Percentiles rank a stretch among this genome's conserved stretches.
These are phyloP conservation scores for Leucopsar rothschildi DNA, from an alignment of 2,113 vertebrate genomes.

Conservation along the genomic window DNA sequence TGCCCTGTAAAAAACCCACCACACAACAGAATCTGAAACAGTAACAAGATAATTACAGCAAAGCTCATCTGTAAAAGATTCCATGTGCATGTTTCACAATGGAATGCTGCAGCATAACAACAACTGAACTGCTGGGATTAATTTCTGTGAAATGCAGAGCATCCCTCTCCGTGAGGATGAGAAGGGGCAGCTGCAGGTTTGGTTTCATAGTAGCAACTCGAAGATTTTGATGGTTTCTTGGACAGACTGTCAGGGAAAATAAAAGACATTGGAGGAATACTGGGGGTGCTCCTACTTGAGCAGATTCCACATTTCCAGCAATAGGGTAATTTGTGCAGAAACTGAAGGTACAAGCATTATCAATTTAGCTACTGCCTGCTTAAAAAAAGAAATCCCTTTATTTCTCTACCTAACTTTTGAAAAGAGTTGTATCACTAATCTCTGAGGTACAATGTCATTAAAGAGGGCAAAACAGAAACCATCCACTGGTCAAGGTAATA, in stretches of 20 bases:
- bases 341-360: background rate
- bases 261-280: background rate
- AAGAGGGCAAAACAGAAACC: slow-evolving; percentile 17
- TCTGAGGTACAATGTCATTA: background rate
- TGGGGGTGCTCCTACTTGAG: background rate
- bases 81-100: slow-evolving; percentile 50
- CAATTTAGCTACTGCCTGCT: background rate
- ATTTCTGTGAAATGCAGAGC: slow-evolving; percentile 54
- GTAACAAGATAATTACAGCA: slow-evolving; percentile 29
- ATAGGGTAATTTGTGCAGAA: background rate
- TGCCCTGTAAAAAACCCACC: slow-evolving; percentile 27
- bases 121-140: slow-evolving; percentile 50
- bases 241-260: background rate
- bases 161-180: background rate
- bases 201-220: background rate
- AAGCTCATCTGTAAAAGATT: slow-evolving; percentile 64
- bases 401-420: background rate
- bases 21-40: background rate
- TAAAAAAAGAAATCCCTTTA: background rate
- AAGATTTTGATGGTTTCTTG: slow-evolving; percentile 5
- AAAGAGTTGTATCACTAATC: background rate
- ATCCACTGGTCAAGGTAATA: background rate
- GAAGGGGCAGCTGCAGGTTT: background rate
- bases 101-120: slow-evolving; percentile 51
- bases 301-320: background rate